phyloP scores from a whole-genome alignment of 2,113 vertebrate species.

The Toxotes jaculatrix region DNA sequence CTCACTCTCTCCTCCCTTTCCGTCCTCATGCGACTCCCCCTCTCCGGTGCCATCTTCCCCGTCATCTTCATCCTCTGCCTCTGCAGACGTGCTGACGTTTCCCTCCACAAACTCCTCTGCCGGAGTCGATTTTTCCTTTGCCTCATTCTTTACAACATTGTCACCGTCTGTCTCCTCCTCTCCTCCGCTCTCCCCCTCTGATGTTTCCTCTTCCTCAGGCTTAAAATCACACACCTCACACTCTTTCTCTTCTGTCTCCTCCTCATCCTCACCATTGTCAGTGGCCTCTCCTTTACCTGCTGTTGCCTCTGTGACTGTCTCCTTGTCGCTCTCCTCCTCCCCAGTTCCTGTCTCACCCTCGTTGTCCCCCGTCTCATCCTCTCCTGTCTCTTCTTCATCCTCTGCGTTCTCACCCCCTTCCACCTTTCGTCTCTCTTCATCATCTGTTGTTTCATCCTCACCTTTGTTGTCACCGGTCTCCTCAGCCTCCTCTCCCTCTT shows the following conservation, averaged over 20 bases:
- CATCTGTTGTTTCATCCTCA: conserved; percentile 17
- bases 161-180: conserved; percentile 13
- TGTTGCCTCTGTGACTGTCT: neutral
- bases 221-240: conserved; percentile 18
- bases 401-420: neutral
- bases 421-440: conserved; percentile 4
- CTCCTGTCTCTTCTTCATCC: conserved; percentile 7
- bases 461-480: conserved; percentile 13
- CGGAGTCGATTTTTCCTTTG: conserved; percentile 22
- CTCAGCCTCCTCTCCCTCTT: conserved; percentile 21
- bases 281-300: conserved; percentile 17
- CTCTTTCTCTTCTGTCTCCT: neutral
- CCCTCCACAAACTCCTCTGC: conserved; percentile 39
- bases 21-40: conserved; percentile 40
- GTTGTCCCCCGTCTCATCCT: neutral
- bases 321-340: conserved; percentile 48
- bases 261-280: conserved; percentile 14
- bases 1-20: conserved; percentile 25
- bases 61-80: conserved; percentile 17
- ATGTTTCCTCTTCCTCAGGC: conserved; percentile 1
- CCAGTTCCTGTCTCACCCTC: neutral
- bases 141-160: neutral
- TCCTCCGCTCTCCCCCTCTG: conserved; percentile 19
- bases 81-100: conserved; percentile 24
- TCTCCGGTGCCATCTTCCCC: conserved; percentile 9